Evolutionary conservation across 2,113 vertebrate genomes (phyloP).

Genomic region (Brachypodius melanocephalos): DNA sequence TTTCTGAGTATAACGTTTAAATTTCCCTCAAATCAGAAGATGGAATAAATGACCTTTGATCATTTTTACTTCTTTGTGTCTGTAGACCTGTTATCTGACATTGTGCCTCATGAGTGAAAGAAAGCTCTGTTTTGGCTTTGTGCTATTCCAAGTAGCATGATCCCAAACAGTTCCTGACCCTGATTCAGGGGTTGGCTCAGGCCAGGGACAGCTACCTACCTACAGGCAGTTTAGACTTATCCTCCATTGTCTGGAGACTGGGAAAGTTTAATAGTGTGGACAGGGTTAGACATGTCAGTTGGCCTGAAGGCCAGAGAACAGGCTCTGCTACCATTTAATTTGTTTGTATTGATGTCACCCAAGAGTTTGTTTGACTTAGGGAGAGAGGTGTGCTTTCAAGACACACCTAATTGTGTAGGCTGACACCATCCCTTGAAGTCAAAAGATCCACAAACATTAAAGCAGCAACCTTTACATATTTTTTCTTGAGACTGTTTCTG

Average conservation of each 20-base stretch:
- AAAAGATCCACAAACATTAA: background rate
- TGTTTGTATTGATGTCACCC: conserved; percentile 9
- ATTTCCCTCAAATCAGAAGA: background rate
- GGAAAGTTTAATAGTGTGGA: background rate
- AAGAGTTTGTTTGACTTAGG: background rate
- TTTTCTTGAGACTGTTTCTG: background rate
- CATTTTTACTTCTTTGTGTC: background rate
- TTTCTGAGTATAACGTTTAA: background rate
- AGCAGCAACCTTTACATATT: background rate
- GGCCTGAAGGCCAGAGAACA: conserved; percentile 8
- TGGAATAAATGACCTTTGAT: background rate
- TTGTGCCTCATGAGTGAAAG: background rate
- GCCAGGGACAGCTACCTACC: background rate
- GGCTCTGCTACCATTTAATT: conserved; percentile 7
- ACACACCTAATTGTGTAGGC: background rate
- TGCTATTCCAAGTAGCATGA: background rate
- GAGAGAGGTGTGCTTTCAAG: conserved; percentile 1
- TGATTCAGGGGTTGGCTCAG: background rate
- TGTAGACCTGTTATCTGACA: background rate
- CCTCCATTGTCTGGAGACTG: background rate
- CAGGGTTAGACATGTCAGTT: background rate
- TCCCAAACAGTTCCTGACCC: background rate
- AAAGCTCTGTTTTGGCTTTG: background rate
- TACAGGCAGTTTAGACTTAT: background rate
- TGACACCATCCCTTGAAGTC: background rate